Percentiles rank a stretch among this genome's conserved stretches.
Conservation (phyloP, 2,113 vertebrate genomes). For the Cariama cristata region DNA sequence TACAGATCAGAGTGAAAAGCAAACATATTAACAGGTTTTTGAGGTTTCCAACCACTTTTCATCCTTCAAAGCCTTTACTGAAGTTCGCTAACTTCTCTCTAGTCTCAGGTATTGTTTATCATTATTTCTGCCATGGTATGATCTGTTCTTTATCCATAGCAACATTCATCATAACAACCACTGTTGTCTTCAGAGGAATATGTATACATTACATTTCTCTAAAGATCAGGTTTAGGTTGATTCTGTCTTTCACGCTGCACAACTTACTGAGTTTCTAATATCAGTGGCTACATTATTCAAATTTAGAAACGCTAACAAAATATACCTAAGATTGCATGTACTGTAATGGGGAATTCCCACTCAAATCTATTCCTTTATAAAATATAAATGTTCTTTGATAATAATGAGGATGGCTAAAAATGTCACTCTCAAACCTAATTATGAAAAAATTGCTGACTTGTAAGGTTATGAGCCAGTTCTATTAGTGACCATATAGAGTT, state of each 20-base stretch:
- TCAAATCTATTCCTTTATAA: not conserved
- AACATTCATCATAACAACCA: not conserved
- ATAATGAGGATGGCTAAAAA: not conserved
- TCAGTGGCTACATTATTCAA: not conserved
- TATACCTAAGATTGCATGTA: not conserved
- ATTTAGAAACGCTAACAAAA: not conserved
- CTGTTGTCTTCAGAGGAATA: not conserved
- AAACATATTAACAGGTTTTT: not conserved
- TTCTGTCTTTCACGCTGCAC: not conserved
- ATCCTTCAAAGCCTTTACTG: not conserved
- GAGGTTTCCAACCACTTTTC: not conserved
- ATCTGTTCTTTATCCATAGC: not conserved
- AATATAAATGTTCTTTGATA: not conserved
- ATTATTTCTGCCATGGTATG: not conserved
- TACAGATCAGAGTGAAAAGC: not conserved
- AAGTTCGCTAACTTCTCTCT: not conserved
- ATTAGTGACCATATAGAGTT: not conserved
- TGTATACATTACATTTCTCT: not conserved
- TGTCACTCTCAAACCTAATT: not conserved
- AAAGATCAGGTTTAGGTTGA: not conserved
- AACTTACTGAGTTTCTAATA: not conserved
- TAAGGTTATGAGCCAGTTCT: not conserved
- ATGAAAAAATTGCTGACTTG: not conserved
- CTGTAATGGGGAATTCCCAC: not conserved
- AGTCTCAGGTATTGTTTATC: not conserved